A percentile compares a stretch with the other conserved stretches of the same genome.
These are phyloP conservation scores for Geopemphigus sp. DNA, from an alignment of 1,140 invertebrate species.

Conservation along the genomic window DNA sequence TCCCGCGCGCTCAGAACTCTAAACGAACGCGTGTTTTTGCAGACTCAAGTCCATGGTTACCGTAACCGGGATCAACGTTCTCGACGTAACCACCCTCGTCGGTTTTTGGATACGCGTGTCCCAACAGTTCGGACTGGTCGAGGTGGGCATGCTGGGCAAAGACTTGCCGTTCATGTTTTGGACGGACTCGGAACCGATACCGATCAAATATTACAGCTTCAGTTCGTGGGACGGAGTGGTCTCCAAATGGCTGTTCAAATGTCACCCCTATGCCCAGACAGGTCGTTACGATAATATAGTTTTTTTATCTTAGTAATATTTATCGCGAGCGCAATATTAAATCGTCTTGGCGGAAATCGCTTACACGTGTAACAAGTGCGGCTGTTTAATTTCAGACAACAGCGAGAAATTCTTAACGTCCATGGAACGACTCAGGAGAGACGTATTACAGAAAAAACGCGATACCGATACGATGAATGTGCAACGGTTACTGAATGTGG, in stretches of 20 bases:
- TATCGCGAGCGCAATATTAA: no score
- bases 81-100: constrained; percentile 55
- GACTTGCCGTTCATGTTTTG: constrained; percentile 59
- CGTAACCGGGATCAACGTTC: neutral
- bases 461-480: neutral
- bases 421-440: constrained; percentile 13
- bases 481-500: neutral
- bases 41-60: neutral
- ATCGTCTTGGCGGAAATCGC: no score
- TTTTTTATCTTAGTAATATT: no score
- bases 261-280: constrained; percentile 51
- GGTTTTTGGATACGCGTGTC: constrained; percentile 59
- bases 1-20: no score
- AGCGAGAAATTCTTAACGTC: neutral
- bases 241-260: constrained; percentile 63
- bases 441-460: neutral
- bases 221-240: constrained; percentile 62
- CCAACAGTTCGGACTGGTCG: constrained; percentile 58
- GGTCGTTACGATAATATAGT: no score
- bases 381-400: neutral
- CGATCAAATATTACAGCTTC: constrained; percentile 62
- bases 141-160: constrained; percentile 61
- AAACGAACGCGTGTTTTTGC: neutral
- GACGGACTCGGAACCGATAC: constrained; percentile 59
- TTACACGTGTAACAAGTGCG: no score